Conservation (phyloP, 2,888 invertebrate species). For the Geotrupes spiniger region DNA sequence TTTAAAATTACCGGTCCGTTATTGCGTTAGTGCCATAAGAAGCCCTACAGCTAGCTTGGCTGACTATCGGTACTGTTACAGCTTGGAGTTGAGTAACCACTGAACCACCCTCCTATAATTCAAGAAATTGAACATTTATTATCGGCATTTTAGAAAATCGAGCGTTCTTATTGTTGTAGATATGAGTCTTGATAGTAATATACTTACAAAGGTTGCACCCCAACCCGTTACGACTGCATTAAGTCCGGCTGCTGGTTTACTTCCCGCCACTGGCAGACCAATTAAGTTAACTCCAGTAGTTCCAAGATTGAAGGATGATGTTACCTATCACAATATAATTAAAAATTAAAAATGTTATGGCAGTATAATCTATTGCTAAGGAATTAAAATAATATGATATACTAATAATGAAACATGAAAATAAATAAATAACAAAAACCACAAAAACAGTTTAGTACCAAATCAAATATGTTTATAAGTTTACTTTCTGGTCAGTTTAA, state of each 20-base stretch:
- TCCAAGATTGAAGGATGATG: constrained; percentile 19
- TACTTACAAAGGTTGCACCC: constrained; percentile 21
- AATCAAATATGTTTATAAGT: too few relatives aligned
- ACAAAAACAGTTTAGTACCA: too few relatives aligned
- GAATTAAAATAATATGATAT: too few relatives aligned
- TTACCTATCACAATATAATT: constrained; percentile 6
- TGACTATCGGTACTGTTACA: constrained; percentile 22
- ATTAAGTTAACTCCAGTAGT: constrained; percentile 11
- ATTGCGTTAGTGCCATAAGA: constrained; percentile 5
- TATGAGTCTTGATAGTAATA: too few relatives aligned
- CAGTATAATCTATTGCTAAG: too few relatives aligned
- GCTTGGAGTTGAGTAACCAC: constrained; percentile 17
- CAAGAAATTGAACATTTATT: background rate
- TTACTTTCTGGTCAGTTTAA: too few relatives aligned
- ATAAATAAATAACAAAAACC: too few relatives aligned
- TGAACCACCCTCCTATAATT: constrained; percentile 1
- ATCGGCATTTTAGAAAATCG: too few relatives aligned
- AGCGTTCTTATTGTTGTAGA: too few relatives aligned
- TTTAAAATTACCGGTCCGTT: constrained; percentile 7
- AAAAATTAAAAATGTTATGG: too few relatives aligned
- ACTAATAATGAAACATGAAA: too few relatives aligned
- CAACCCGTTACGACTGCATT: constrained; percentile 27
- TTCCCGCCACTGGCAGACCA: constrained; percentile 17
- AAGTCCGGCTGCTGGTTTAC: constrained; percentile 19
- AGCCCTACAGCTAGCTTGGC: constrained; percentile 5